These are phyloP conservation scores for Drosophila neocordata DNA, from an alignment of 1,140 invertebrate species.

Conservation along the genomic window DNA sequence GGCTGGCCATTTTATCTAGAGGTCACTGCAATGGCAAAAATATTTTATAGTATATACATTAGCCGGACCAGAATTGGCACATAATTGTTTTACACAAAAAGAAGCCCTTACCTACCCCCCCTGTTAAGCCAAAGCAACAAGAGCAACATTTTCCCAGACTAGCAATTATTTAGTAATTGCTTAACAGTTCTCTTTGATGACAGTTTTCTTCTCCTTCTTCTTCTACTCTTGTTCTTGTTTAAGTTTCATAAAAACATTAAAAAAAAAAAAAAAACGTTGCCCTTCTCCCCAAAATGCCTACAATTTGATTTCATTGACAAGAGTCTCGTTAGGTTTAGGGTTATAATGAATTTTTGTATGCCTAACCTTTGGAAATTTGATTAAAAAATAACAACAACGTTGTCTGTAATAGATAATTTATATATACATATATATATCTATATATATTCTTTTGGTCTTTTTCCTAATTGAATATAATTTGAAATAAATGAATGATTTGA, in stretches of 20 bases:
- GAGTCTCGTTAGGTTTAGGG: not conserved
- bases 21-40: constrained; percentile 51
- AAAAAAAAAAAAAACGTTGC: too few relatives aligned
- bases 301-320: not conserved
- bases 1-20: constrained; percentile 47
- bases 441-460: too few relatives aligned
- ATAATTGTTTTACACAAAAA: not conserved
- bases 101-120: not conserved
- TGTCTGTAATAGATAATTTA: too few relatives aligned
- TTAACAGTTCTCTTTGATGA: not conserved
- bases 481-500: too few relatives aligned
- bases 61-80: constrained; percentile 23
- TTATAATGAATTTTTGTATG: too few relatives aligned
- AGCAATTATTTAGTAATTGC: constrained; percentile 51
- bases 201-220: not conserved
- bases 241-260: too few relatives aligned
- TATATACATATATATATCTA: too few relatives aligned
- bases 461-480: too few relatives aligned
- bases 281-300: too few relatives aligned
- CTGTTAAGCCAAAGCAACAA: too few relatives aligned
- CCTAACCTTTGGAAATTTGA: too few relatives aligned
- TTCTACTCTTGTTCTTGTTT: not conserved
- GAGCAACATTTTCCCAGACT: constrained; percentile 14
- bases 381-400: too few relatives aligned
- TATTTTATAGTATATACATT: constrained; percentile 34